Evolutionary conservation across 2,888 invertebrate species (phyloP).

Genomic region (Alitta virens): DNA sequence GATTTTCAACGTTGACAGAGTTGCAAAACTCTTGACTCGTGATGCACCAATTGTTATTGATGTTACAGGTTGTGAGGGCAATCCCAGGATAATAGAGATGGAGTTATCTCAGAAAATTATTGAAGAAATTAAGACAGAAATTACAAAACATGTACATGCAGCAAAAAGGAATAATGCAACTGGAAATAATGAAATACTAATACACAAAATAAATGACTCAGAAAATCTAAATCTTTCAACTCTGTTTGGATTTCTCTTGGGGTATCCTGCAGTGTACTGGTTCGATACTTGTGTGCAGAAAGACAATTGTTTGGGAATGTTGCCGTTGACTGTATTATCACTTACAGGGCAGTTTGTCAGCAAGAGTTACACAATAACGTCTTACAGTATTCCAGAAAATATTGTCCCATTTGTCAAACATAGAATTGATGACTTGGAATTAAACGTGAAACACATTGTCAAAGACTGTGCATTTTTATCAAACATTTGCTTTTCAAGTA

Average conservation of each 20-base stretch:
- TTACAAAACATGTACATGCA: background rate
- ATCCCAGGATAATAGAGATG: background rate
- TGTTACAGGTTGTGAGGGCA: background rate
- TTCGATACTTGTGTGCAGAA: constrained; percentile 18
- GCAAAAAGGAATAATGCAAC: background rate
- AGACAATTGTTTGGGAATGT: background rate
- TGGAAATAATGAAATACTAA: background rate
- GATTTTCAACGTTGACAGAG: constrained; percentile 1
- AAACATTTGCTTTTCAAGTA: too few species aligned
- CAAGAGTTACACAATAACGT: too few species aligned
- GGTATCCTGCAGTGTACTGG: constrained; percentile 38
- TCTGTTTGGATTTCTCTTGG: constrained; percentile 35
- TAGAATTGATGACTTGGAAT: too few species aligned
- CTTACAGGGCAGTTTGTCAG: too few species aligned
- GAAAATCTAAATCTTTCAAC: constrained; percentile 23
- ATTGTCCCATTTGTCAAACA: too few species aligned
- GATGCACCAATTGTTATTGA: background rate
- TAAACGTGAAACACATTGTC: too few species aligned
- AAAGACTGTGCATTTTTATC: too few species aligned
- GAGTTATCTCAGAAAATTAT: background rate
- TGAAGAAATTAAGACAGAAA: background rate
- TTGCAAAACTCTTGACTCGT: background rate
- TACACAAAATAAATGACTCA: background rate
- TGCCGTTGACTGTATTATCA: too few species aligned
- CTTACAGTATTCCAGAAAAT: too few species aligned